Evolutionary conservation across 2,797 vertebrate genomes (phyloP), one percentile per base, ranked within the genome.

Genomic region (Anniella stebbinsi): DNA sequence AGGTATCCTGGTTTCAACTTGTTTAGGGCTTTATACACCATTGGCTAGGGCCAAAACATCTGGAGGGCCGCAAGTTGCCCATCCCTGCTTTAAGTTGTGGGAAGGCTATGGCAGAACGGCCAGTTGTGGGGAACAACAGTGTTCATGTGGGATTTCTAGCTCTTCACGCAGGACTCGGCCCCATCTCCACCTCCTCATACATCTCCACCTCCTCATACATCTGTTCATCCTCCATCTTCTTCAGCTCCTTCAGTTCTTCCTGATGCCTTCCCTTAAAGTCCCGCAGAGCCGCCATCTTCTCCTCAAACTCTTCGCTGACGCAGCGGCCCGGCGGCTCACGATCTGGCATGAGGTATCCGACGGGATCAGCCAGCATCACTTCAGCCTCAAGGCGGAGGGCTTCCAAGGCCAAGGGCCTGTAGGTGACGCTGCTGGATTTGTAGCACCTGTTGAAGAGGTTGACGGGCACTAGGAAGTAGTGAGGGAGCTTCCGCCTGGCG

Each of bases 211-310:
- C 38, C 11, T 85, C 86, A 2, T 91, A 91, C 90, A 80, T 13
- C 15, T 12, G 66, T 28, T 80, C 72, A 7, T 80, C 81, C 67
- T 91, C 86, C 86, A 88, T 38, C n/a, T 33, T 78, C n/a, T 91
- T 91, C 63, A 91, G 86, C n/a, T 33, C 70, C n/a, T 91, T 91
- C 63, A 91, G 86, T 0, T 87, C 89, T 90, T 90, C 80, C 60
- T 11, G 36, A 10, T 85, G 73, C 3, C 11, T 80, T 51, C 51
- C 23, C 48, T 88, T 88, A 66, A 88, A 91, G 81, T 73, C 75
- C 75, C 0, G 2, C 11, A 91, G 86, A 25, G 81, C 66, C 3
- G 18, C 36, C 17, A 23, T 15, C 67, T 80, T 84, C 25, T 82
- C 67, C 12, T 80, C 66, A 41, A 21, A 30, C 5, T 33, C 84